Conservation (phyloP, 1,140 invertebrate genomes). For the Chelonus insularis region DNA sequence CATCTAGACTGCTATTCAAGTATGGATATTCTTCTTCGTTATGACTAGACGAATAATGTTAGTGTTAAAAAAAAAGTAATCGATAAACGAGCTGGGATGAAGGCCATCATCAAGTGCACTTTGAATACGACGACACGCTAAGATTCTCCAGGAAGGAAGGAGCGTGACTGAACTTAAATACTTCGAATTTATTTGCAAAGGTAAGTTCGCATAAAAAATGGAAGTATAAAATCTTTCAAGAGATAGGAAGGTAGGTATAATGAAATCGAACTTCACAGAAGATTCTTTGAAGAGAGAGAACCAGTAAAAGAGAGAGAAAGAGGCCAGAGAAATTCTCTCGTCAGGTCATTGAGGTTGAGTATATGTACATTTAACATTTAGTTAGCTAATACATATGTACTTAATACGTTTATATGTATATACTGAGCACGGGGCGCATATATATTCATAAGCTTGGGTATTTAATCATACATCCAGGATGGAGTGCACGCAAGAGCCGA, state of each 20-base stretch:
- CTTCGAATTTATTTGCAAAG: neutral
- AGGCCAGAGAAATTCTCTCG: neutral
- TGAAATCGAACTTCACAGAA: too few relatives aligned
- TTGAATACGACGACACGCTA: constrained; percentile 1
- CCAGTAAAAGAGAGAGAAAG: neutral
- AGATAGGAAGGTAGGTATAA: too few relatives aligned
- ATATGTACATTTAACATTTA: constrained; percentile 12
- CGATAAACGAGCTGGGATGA: neutral
- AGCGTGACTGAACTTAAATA: constrained; percentile 6
- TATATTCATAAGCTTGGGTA: constrained; percentile 17
- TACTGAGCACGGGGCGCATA: neutral
- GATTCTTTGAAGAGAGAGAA: neutral
- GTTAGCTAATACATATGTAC: neutral
- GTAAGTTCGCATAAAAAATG: neutral
- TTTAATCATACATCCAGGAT: constrained; percentile 22
- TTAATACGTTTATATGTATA: neutral
- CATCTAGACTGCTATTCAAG: too few relatives aligned
- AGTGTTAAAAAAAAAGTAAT: neutral
- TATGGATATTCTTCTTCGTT: too few relatives aligned
- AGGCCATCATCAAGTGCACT: constrained; percentile 2
- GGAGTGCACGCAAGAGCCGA: constrained; percentile 11
- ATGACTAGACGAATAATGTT: too few relatives aligned
- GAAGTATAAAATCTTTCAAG: too few relatives aligned
- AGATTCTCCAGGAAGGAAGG: constrained; percentile 4
- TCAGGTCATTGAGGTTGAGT: neutral